Evolutionary conservation across 2,797 vertebrate species (phyloP), one percentile per base, ranked within the genome.

Genomic region (Erethizon dorsatum): DNA sequence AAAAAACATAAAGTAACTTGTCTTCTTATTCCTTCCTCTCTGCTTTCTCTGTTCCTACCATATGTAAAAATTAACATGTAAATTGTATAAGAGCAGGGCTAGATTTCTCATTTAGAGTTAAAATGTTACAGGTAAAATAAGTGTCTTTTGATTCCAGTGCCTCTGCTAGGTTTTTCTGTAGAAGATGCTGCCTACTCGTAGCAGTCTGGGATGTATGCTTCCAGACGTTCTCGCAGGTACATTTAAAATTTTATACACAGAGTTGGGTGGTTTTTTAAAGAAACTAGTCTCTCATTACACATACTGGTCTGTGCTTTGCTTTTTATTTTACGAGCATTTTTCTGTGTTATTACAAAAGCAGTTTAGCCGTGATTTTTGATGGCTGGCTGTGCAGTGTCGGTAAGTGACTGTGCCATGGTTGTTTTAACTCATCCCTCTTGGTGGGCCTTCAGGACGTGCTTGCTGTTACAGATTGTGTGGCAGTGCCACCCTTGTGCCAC

Each of bases 251-350:
- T 78, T 22, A 56, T 6, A 33, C 0, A 50, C 8, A 67, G 2
- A 56, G 11, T n/a, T 50, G 18, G 69, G n/a, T 73, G 9, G n/a
- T 37, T 31, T 86, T 73, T 45, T 50, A 50, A 50, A 50, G 0
- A 56, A 11, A 37, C 67, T 69, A 31, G 18, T 11, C 2, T 59
- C 28, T 52, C 69, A 15, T 73, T 71, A 78, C 31, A 82, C 47
- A 47, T 57, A 31, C 17, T 26, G 15, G 47, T 50, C 17, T 59
- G 37, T 50, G 61, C 54, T 86, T 88, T 75, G 37, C 22, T 52
- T 84, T 91, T 90, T 84, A 79, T 89, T 73, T 93, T 78, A 50
- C 54, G 52, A 45, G 37, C 26, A 28, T 50, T 67, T 94, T 94
- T 86, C n/a, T 86, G 26, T 69, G 50, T 67, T n/a, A 15, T 26